Evolutionary conservation across 1,140 invertebrate species (phyloP).

Genomic region (Zaprionus vittiger): DNA sequence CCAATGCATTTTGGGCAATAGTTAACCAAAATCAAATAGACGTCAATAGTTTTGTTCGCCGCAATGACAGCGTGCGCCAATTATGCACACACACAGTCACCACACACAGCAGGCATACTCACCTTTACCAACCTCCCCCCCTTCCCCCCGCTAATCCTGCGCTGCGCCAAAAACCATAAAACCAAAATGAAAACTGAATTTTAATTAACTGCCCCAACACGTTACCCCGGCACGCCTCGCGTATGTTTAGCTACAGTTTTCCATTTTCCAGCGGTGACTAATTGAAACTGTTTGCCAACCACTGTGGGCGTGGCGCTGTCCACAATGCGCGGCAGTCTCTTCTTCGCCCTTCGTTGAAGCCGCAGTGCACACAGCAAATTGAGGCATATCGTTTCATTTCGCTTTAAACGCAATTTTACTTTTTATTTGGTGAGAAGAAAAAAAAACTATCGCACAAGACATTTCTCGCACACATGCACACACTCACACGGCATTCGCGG

Average conservation of each 20-base stretch:
- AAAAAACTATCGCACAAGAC: conserved; percentile 21
- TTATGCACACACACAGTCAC: background rate
- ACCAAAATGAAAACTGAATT: conserved; percentile 70
- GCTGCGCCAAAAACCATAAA: conserved; percentile 46
- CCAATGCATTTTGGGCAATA: conserved; percentile 58
- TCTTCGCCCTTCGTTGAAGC: background rate
- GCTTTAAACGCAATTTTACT: conserved; percentile 46
- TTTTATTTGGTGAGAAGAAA: conserved; percentile 37
- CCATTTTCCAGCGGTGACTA: conserved; percentile 20
- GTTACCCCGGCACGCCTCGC: conserved; percentile 4
- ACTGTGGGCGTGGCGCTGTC: conserved; percentile 13
- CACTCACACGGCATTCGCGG: conserved; percentile 30
- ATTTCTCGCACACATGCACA: conserved; percentile 7
- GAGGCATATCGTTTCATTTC: conserved; percentile 24
- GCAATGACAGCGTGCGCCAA: conserved; percentile 41
- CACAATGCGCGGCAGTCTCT: background rate
- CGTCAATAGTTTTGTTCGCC: conserved; percentile 57
- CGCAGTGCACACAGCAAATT: conserved; percentile 19
- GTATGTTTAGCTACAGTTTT: conserved; percentile 21
- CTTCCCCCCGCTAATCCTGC: background rate
- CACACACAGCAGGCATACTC: conserved; percentile 14
- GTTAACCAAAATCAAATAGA: conserved; percentile 74
- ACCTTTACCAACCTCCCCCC: background rate
- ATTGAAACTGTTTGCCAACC: conserved; percentile 49
- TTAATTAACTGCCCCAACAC: conserved; percentile 66